Base-by-base conservation (phyloP, 2,888 invertebrate genomes). In the Merodon equestris region DNA sequence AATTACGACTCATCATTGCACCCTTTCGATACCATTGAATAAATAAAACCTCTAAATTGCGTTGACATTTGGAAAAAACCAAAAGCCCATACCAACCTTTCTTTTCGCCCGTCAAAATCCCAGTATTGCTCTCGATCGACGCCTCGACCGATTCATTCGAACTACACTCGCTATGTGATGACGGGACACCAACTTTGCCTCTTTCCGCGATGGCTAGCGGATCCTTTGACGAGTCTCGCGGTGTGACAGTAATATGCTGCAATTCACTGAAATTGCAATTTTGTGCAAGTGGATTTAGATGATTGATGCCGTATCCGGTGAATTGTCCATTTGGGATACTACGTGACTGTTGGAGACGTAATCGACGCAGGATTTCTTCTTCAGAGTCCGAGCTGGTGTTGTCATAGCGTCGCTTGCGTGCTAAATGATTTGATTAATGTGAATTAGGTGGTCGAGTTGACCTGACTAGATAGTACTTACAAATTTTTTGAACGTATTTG, bases 301-400 rank as follows among this genome's bases (percentile, higher is more conserved):
- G 84, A 51, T 86, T 87, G 58, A 87, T 85, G 61, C 88, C 87
- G 82, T 88, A 88, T 63, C 85, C 86, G n/a, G 84, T 83, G 56
- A 84, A 85, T 53, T 86, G 85, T 34, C 86, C 85, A 77, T 84
- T 86, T 71, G 83, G 77, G 3, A 85, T 84, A 89, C 90, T 83
- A 84, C 89, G 84, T 85, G 88, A 85, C 85, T 88, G 89, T 87
- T 91, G 86, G 89, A 90, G 84, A 85, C 91, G 89, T 89, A 86
- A 85, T 75, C 92, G 90, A 56, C 92, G 90, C 74, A 92, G 90
- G 81, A 93, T 90, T 45, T 93, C 92, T 86, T 93, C 93, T 84
- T 95, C 95, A 54, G 94, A 94, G 86, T 95, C 95, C 38, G 94
- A 94, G 83, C 94, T 94, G 48, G 88, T 88, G 81, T 89, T 88